Evolutionary conservation across 2,797 vertebrate species (phyloP).

Genomic region (Glossophaga mutica): DNA sequence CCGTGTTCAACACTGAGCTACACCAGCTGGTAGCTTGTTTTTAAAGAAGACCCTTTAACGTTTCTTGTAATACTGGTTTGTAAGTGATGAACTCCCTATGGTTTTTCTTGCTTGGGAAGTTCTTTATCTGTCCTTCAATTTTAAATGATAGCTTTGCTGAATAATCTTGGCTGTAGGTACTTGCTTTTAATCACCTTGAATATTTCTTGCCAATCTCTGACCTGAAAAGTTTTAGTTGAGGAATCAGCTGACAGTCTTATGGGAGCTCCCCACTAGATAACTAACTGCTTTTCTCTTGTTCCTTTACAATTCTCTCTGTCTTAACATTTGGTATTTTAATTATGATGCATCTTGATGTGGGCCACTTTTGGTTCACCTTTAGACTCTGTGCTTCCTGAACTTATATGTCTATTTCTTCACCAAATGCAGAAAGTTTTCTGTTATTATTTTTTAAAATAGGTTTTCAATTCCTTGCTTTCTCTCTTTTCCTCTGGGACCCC

Average conservation of each 20-base stretch:
- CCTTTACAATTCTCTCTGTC: background rate
- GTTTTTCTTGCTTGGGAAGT: background rate
- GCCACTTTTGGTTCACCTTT: background rate
- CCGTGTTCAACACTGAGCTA: too few species aligned
- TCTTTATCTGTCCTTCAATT: background rate
- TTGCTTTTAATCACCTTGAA: background rate
- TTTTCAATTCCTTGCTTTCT: background rate
- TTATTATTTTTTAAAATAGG: background rate
- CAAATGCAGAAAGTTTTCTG: background rate
- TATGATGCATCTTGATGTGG: background rate
- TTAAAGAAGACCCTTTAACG: background rate
- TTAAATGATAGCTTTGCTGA: background rate
- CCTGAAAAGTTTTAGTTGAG: background rate
- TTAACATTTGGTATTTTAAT: background rate
- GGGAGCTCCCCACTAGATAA: background rate
- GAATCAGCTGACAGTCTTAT: background rate
- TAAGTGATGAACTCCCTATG: background rate
- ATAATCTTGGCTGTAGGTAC: background rate
- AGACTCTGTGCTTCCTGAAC: background rate
- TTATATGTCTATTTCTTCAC: background rate
- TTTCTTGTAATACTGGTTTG: background rate
- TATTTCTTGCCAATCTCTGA: background rate
- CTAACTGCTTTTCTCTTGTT: background rate
- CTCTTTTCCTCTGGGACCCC: background rate
- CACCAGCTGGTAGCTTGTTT: background rate